Conservation (phyloP, 2,113 vertebrate genomes). For the Ranitomeya imitator region DNA sequence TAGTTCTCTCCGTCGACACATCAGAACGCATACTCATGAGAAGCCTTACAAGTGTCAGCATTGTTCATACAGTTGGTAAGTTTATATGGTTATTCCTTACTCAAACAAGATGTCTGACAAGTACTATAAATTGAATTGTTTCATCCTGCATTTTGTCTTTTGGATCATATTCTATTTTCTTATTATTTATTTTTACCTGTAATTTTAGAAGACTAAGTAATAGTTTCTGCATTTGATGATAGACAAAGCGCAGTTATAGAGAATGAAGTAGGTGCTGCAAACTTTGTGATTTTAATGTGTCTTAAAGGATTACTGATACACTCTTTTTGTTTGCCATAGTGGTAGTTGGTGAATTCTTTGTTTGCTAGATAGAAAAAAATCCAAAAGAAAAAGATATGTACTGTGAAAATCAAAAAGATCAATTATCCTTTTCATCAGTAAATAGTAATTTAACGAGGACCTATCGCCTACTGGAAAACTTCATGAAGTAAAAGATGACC, state of each 20-base stretch:
- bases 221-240: background rate
- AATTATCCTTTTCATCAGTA: too few species aligned
- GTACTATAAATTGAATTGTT: background rate
- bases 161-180: background rate
- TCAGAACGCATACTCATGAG: conserved; percentile 65
- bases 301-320: background rate
- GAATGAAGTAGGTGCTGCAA: background rate
- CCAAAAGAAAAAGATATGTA: too few species aligned
- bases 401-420: too few species aligned
- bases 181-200: background rate
- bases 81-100: background rate
- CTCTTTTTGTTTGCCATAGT: too few species aligned
- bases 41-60: conserved; percentile 68
- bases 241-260: background rate
- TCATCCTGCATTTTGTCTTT: background rate
- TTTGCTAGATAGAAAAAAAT: too few species aligned
- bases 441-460: too few species aligned
- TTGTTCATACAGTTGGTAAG: conserved; percentile 71
- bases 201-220: background rate
- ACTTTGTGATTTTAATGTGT: background rate
- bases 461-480: too few species aligned
- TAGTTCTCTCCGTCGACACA: conserved; percentile 69
- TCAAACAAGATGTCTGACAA: background rate
- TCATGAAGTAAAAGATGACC: too few species aligned
- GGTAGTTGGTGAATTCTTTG: too few species aligned